A percentile compares a stretch with the other conserved stretches of the same genome.
These are phyloP conservation scores for Oreochromis niloticus DNA, from an alignment of 2,113 vertebrate species.

Conservation along the genomic window DNA sequence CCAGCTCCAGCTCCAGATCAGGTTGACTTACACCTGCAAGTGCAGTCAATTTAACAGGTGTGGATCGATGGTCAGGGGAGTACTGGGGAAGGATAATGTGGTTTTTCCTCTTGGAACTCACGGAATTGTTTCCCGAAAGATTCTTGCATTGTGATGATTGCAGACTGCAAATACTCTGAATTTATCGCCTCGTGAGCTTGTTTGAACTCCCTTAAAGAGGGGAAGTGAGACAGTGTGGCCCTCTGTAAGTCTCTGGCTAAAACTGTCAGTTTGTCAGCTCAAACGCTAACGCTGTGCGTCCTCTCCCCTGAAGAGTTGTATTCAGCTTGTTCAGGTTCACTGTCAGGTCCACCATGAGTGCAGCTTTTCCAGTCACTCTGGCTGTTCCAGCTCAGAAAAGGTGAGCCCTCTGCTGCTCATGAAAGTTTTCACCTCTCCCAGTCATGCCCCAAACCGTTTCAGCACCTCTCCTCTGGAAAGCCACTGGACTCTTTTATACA, in stretches of 20 bases:
- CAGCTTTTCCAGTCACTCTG: not conserved
- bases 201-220: not conserved
- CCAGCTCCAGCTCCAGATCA: not conserved
- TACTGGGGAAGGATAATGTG: not conserved
- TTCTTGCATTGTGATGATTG: not conserved
- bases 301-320: not conserved
- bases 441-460: not conserved
- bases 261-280: not conserved
- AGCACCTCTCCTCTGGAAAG: not conserved
- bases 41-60: not conserved
- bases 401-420: not conserved
- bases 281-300: not conserved
- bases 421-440: not conserved
- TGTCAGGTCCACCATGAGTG: not conserved
- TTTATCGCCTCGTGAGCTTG: not conserved
- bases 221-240: not conserved
- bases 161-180: not conserved
- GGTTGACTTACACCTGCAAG: not conserved
- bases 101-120: not conserved
- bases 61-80: not conserved
- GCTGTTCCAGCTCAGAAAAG: not conserved
- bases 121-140: not conserved
- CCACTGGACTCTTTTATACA: not conserved
- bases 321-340: not conserved
- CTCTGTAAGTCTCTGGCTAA: not conserved